Evolutionary conservation across 2,797 vertebrate genomes (phyloP), one percentile per base, ranked within the genome.

Genomic region (Phrynocephalus guinanensis): DNA sequence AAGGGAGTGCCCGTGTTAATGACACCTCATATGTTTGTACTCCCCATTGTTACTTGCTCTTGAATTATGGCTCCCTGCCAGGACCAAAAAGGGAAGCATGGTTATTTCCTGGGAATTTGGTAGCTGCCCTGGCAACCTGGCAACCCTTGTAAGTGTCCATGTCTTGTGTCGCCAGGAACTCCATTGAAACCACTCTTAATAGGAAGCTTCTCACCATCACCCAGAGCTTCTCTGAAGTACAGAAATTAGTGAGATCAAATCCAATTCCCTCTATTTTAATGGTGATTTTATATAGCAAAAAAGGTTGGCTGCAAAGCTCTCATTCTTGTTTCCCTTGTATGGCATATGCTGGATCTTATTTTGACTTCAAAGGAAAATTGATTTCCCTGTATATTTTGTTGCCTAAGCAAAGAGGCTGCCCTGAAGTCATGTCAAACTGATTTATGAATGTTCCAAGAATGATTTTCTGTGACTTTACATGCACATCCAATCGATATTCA

Each of bases 361-460:
- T 86, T 79, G 52, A 26, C 76, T 86, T 38, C 24, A 50, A 52
- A 48, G 20, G 13, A 30, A 68, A 24, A 86, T 33, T 67, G 28
- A 85, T 67, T 52, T 16, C n/a, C 11, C 10, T n/a, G 1, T 16
- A n/a, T 60, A 67, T 15, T 24, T 83, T 52, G 81, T 56, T 60
- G 20, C 66, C 50, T 78, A 78, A 87, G 81, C 63, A 70, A 70
- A 28, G 63, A 77, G 38, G 44, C 33, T 72, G 52, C 70, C 71
- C 52, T 44, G 15, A n/a, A 66, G 6, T 24, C 28, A 81, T 73
- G 56, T 84, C 83, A 81, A 68, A 30, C 48, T 71, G 66, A 75
- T 66, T 76, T 85, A 76, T 85, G 79, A 63, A n/a, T 60, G 50
- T 77, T 56, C 76, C 44, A 75, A 44, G 76, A 68, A 83, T 72